Base-by-base conservation (phyloP, 2,797 vertebrate genomes). In the Loriculus beryllinus region DNA sequence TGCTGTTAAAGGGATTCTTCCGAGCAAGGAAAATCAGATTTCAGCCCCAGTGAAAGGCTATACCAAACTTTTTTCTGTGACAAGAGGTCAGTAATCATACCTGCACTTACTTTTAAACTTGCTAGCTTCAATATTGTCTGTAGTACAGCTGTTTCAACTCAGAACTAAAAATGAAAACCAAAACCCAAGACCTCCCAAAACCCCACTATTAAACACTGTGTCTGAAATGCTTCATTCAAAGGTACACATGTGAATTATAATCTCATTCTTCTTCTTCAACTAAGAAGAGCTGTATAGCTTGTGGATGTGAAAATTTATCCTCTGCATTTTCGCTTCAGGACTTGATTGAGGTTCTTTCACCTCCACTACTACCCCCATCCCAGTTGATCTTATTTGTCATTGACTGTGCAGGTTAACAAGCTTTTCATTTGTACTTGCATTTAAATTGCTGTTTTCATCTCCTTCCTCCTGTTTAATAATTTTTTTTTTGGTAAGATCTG, bases 381-480 rank as follows among this genome's bases (percentile, higher is more conserved):
- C 48, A 63, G 14, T 9, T 76, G 14, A 47, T 85, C 37, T 33
- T 79, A 39, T 75, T 92, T 96, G 57, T 87, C 75, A 91, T 25
- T 64, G 51, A 78, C 40, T 52, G 10, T 72, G 14, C 40, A 81
- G 51, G 48, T 92, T 94, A 93, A 78, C n/a, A 72, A 95, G 14
- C 52, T 74, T 94, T 37, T 92, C 72, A 88, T 67, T 71, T 62
- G 7, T 60, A 25, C 39, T 94, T 75, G 40, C 81, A 83, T 83
- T 92, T 93, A 93, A 95, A 93, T 64, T 88, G 82, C 71, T 72
- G 49, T 47, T 94, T 93, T 94, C 54, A 60, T 88, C 45, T 93
- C 70, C 54, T 77, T 83, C 45, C 14, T 92, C 60, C 26, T 59
- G 12, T 92, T 90, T 82, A 94, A 86, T 90, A 82, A 75, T 82